These are phyloP conservation scores for Orussus abietinus DNA, from an alignment of 1,140 invertebrate species.

Conservation along the genomic window DNA sequence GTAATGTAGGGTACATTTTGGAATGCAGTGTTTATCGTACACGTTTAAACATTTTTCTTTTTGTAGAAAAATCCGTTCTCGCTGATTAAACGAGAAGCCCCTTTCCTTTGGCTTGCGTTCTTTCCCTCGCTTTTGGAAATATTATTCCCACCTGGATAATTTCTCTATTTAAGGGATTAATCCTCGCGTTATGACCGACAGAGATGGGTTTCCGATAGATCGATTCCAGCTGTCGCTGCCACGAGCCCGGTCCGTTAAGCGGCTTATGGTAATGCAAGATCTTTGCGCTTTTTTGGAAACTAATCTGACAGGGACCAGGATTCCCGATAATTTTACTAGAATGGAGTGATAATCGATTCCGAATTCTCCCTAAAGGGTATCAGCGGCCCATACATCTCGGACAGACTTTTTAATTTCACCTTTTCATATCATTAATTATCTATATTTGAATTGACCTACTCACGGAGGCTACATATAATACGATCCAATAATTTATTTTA, in stretches of 20 bases:
- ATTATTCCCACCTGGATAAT: conserved; percentile 26
- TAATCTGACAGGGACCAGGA: conserved; percentile 32
- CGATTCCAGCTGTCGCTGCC: conserved; percentile 30
- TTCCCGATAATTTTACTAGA: conserved; percentile 28
- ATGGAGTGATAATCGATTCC: conserved; percentile 31
- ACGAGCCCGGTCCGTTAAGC: conserved; percentile 28
- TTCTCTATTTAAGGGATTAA: conserved; percentile 43
- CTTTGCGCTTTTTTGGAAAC: conserved; percentile 43
- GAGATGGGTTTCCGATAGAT: conserved; percentile 27
- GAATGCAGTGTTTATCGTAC: no score
- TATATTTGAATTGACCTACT: neutral
- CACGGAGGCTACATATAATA: neutral
- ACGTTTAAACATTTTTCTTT: no score
- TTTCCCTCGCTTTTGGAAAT: conserved; percentile 10
- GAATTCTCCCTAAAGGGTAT: neutral
- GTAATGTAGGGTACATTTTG: no score
- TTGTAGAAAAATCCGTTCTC: no score
- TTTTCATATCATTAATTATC: conserved; percentile 1
- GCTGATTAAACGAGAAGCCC: no score
- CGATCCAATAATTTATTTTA: no score
- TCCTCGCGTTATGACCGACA: conserved; percentile 13
- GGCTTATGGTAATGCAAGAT: conserved; percentile 36
- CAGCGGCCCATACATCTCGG: neutral
- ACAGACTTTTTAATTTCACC: neutral
- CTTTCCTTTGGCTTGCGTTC: no score